Conservation (phyloP, 2,797 vertebrate species). For the Clamator glandarius region DNA sequence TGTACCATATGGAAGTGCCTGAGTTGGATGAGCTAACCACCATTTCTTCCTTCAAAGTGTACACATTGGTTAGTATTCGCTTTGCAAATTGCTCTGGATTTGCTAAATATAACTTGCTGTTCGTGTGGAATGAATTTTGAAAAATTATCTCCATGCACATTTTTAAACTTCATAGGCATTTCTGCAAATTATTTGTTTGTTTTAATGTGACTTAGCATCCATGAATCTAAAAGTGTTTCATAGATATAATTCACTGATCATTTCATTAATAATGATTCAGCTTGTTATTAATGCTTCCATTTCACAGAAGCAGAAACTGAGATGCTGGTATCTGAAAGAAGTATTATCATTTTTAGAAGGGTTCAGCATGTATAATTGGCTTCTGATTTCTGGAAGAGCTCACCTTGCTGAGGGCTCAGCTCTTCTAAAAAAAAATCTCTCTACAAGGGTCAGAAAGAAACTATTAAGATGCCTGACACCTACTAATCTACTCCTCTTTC, state of each 20-base stretch:
- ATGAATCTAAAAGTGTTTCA: neutral
- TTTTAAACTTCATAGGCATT: neutral
- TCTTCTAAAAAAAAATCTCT: constrained; percentile 31
- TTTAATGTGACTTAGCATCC: neutral
- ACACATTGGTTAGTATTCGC: neutral
- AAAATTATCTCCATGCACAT: neutral
- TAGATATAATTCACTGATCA: neutral
- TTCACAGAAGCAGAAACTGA: constrained; percentile 12
- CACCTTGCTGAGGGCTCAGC: neutral
- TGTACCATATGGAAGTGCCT: neutral
- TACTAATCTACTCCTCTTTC: constrained; percentile 39
- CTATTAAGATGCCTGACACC: constrained; percentile 28
- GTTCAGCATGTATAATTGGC: neutral
- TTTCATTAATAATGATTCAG: neutral
- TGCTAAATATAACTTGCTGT: neutral
- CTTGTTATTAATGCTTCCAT: neutral
- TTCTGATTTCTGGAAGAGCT: constrained; percentile 16
- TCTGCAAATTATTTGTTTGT: neutral
- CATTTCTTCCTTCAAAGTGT: neutral
- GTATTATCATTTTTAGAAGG: neutral
- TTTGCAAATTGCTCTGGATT: neutral
- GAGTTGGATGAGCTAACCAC: neutral
- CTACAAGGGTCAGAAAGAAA: constrained; percentile 40
- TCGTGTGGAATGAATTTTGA: neutral
- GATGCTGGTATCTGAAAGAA: neutral